Conservation (phyloP, 2,113 vertebrate genomes). For the Garra rufa region DNA sequence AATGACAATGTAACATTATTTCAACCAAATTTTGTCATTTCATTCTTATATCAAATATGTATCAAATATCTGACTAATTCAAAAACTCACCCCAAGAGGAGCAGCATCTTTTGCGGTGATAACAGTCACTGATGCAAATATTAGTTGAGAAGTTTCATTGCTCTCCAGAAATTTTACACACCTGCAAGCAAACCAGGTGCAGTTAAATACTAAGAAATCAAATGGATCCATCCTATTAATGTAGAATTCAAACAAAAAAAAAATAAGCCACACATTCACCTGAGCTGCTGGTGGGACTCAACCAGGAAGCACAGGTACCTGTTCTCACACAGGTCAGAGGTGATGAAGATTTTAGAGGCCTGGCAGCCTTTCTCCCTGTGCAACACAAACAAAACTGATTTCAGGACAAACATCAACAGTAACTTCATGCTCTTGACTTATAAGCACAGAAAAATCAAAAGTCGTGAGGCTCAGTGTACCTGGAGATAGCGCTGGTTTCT, state of each 20-base stretch:
- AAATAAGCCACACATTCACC: slow-evolving; percentile 71
- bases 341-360: slow-evolving; percentile 94
- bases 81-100: slow-evolving; percentile 82
- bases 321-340: slow-evolving; percentile 92
- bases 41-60: too few species aligned
- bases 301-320: slow-evolving; percentile 93
- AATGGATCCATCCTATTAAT: neutral
- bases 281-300: slow-evolving; percentile 92
- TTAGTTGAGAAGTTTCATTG: slow-evolving; percentile 90
- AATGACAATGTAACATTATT: too few species aligned
- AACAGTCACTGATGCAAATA: slow-evolving; percentile 88
- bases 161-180: slow-evolving; percentile 96
- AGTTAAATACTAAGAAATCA: neutral
- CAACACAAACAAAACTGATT: slow-evolving; percentile 28
- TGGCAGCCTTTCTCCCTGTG: slow-evolving; percentile 92
- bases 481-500: slow-evolving; percentile 76
- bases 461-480: slow-evolving; percentile 68
- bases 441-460: too few species aligned
- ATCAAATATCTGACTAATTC: neutral
- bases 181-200: slow-evolving; percentile 67
- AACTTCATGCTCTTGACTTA: neutral
- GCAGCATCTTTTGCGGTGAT: slow-evolving; percentile 93
- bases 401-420: neutral
- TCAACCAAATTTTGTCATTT: too few species aligned
- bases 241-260: neutral